phyloP scores from a whole-genome alignment of 2,113 vertebrate genomes.

The Rhombomys opimus region DNA sequence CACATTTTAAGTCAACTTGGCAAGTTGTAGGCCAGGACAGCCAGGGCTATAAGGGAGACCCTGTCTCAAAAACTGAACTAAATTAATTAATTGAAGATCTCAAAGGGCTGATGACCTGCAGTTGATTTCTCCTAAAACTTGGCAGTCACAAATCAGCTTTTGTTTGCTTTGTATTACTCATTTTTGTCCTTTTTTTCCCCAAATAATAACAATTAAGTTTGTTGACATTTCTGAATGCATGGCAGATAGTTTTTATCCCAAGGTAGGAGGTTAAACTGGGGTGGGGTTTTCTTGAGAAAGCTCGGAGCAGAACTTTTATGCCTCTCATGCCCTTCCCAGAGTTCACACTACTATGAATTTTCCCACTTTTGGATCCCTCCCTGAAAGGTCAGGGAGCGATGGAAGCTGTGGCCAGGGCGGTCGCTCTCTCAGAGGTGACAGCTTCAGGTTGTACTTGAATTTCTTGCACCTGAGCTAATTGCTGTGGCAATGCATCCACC shows the following conservation, averaged over 20 bases:
- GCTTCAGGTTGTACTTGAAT: slow-evolving; percentile 81
- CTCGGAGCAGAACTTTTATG: not conserved
- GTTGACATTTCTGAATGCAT: not conserved
- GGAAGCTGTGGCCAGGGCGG: not conserved
- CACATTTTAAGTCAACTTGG: not conserved
- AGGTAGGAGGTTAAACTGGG: not conserved
- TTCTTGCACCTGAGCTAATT: slow-evolving; percentile 79
- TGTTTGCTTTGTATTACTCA: slow-evolving; percentile 20
- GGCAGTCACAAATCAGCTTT: not conserved
- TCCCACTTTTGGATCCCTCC: not conserved
- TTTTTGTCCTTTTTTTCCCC: not conserved
- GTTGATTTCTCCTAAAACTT: not conserved
- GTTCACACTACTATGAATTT: not conserved
- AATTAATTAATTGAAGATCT: not conserved
- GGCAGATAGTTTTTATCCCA: slow-evolving; percentile 10
- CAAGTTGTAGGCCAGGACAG: not conserved
- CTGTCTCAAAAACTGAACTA: not conserved
- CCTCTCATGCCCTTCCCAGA: not conserved
- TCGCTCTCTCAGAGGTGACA: slow-evolving; percentile 48
- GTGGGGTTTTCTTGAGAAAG: not conserved
- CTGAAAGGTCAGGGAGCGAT: not conserved
- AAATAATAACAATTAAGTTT: slow-evolving; percentile 42
- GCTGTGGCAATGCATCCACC: slow-evolving; percentile 64
- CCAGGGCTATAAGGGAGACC: not conserved
- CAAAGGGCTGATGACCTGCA: not conserved